phyloP scores from a whole-genome alignment of 2,113 vertebrate species.

The Rhagologus leucostigma region DNA sequence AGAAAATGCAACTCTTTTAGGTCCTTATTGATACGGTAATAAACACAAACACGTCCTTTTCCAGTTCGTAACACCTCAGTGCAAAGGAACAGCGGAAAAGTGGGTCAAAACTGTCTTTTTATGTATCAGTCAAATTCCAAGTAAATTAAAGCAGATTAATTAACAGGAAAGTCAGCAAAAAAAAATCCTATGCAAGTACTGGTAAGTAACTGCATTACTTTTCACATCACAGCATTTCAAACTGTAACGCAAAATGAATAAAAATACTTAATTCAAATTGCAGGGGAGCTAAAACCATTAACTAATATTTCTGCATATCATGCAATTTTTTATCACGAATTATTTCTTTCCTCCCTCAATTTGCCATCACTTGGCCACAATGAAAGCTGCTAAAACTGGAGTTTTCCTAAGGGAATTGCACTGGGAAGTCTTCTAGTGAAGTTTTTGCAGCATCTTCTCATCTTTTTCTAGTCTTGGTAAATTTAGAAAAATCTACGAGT shows the following conservation, averaged over 20 bases:
- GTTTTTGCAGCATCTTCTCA: background rate
- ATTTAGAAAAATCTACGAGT: background rate
- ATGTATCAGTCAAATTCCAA: background rate
- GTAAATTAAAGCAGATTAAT: slow-evolving; percentile 36
- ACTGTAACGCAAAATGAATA: background rate
- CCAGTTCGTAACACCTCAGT: background rate
- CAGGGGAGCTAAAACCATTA: background rate
- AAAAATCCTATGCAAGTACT: background rate
- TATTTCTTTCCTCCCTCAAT: background rate
- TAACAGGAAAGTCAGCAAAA: background rate
- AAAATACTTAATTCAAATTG: background rate
- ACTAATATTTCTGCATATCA: background rate
- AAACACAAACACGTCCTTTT: background rate
- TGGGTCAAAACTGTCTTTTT: slow-evolving; percentile 2
- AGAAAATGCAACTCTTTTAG: background rate
- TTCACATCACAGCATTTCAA: background rate
- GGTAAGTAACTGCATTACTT: background rate
- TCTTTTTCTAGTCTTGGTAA: background rate
- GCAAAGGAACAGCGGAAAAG: background rate
- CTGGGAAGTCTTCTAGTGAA: background rate
- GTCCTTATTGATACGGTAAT: background rate
- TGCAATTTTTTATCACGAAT: background rate
- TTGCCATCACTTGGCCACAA: background rate
- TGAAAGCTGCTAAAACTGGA: background rate
- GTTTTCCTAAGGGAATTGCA: background rate